phyloP scores from a whole-genome alignment of 2,113 vertebrate genomes.

The Ptychochromis oligacanthus region DNA sequence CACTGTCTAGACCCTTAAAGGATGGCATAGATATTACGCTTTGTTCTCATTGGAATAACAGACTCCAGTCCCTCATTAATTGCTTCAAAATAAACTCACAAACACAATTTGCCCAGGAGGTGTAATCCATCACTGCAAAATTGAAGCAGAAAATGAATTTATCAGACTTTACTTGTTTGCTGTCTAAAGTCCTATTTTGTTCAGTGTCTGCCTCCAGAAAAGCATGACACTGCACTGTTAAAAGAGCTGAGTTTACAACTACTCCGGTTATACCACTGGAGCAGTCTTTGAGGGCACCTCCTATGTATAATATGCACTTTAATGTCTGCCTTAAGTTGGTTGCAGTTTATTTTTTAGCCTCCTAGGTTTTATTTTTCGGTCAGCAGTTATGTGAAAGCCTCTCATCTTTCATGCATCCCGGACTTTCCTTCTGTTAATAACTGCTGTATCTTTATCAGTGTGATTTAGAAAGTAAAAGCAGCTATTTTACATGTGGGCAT shows the following conservation, averaged over 20 bases:
- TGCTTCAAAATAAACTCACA: constrained; percentile 34
- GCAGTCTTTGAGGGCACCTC: not conserved
- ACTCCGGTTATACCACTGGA: not conserved
- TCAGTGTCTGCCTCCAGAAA: not conserved
- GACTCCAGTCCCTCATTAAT: constrained; percentile 24
- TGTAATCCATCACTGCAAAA: constrained; percentile 40
- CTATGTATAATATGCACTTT: constrained; percentile 7
- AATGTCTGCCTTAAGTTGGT: not conserved
- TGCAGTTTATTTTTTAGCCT: not conserved
- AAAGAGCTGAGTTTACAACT: constrained; percentile 16
- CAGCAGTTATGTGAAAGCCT: constrained; percentile 4
- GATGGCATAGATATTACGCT: constrained; percentile 17
- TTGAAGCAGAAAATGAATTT: constrained; percentile 14
- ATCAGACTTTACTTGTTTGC: constrained; percentile 23
- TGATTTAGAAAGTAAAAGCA: not conserved
- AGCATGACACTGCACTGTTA: not conserved
- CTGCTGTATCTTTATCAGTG: not conserved
- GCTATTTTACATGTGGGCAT: not conserved
- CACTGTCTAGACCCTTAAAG: not conserved
- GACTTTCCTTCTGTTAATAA: not conserved
- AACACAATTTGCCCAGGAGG: constrained; percentile 13
- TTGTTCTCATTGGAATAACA: constrained; percentile 20
- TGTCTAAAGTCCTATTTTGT: not conserved
- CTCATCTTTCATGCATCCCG: not conserved
- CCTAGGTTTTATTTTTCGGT: not conserved